A percentile compares a stretch with the other conserved stretches of the same genome.
Conservation (phyloP, 2,113 vertebrate species). For the Irena cyanogastra region DNA sequence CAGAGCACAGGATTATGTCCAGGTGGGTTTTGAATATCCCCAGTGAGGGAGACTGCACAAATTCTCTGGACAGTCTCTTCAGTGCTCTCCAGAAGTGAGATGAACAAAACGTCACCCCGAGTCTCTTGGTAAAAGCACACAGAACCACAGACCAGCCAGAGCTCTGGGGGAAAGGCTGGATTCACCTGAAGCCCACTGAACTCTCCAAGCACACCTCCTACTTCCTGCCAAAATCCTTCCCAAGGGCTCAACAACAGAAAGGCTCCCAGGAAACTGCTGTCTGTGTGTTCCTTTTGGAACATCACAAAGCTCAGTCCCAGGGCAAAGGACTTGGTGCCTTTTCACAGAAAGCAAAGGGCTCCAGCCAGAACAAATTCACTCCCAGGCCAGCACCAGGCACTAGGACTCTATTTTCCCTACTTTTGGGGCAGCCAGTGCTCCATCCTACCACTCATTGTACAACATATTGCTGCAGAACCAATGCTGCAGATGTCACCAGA, state of each 20-base stretch:
- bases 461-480: background rate
- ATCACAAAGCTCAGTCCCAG: background rate
- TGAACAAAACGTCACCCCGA: background rate
- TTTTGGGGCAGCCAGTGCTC: background rate
- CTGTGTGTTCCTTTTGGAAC: background rate
- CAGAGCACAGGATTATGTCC: background rate
- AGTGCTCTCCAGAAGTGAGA: background rate
- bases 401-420: background rate
- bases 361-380: background rate
- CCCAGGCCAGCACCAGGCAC: background rate
- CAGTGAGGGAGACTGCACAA: background rate
- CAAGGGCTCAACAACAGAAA: rapidly evolving
- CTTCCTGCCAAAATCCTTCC: background rate
- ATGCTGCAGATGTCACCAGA: background rate
- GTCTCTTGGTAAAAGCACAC: background rate
- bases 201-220: background rate
- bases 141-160: background rate
- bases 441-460: background rate
- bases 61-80: background rate
- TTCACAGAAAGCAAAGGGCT: background rate
- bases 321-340: background rate
- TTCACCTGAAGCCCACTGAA: background rate
- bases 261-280: background rate
- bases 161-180: background rate
- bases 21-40: background rate